Evolutionary conservation across 2,888 invertebrate species (phyloP).

Genomic region (Acholoe squamosa): DNA sequence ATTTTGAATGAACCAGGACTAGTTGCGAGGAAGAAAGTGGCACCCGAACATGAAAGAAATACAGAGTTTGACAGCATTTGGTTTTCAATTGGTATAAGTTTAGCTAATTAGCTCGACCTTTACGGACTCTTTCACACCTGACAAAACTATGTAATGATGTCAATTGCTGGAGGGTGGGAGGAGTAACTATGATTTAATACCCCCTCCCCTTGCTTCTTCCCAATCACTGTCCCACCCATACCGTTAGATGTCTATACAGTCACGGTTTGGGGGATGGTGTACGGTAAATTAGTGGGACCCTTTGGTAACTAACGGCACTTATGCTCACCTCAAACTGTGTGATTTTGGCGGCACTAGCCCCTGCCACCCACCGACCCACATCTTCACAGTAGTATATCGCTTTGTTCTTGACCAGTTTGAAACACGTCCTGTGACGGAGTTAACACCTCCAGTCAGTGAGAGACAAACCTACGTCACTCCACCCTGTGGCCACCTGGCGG

Average conservation of each 20-base stretch:
- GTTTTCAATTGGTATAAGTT: no score
- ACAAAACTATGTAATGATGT: no score
- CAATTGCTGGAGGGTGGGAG: no score
- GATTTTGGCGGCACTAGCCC: background rate
- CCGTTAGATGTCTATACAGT: background rate
- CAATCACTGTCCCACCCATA: background rate
- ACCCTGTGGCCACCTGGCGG: background rate
- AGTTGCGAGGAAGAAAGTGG: no score
- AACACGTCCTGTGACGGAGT: background rate
- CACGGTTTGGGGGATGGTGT: background rate
- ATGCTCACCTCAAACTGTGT: background rate
- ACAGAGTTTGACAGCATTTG: no score
- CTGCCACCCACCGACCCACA: background rate
- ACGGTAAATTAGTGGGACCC: background rate
- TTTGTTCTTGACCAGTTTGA: constrained; percentile 28
- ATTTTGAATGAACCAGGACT: no score
- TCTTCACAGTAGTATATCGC: background rate
- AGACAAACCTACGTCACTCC: background rate
- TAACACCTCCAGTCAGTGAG: background rate
- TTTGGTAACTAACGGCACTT: background rate
- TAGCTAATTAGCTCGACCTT: no score
- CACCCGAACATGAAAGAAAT: no score
- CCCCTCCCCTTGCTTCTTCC: background rate
- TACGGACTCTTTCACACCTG: no score
- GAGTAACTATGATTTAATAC: no score